Conservation (phyloP, 2,888 invertebrate species). For the Capitulum mitella region DNA sequence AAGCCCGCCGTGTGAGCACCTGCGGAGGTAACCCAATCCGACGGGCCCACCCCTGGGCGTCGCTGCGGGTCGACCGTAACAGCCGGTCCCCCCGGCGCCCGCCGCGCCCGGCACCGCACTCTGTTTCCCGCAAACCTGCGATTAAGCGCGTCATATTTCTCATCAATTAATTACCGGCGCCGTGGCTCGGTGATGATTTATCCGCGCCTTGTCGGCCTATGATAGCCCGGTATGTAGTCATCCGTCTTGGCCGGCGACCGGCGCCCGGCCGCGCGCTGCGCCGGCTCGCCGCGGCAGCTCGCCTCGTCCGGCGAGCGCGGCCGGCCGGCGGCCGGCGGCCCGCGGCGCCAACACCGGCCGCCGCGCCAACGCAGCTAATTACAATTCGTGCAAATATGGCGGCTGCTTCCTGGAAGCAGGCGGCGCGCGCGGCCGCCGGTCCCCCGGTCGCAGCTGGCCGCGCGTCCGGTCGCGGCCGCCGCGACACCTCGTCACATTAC, state of each 20-base stretch:
- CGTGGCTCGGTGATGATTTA: neutral
- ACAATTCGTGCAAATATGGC: constrained; percentile 3
- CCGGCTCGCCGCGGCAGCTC: no score
- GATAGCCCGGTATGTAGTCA: neutral
- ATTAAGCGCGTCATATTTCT: constrained; percentile 17
- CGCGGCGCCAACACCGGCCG: neutral
- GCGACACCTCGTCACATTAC: neutral
- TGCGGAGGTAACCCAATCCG: no score
- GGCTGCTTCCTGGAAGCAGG: neutral
- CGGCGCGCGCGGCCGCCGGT: neutral
- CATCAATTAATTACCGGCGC: neutral
- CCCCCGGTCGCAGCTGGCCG: neutral
- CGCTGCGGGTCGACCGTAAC: no score
- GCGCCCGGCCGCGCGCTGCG: no score
- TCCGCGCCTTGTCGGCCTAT: neutral
- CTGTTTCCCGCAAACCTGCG: constrained; percentile 20
- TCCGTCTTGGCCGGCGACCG: neutral
- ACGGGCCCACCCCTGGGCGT: no score
- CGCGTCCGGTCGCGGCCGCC: neutral
- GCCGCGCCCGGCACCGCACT: neutral
- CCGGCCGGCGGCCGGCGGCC: no score
- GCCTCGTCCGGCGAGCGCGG: neutral
- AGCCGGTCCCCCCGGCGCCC: neutral
- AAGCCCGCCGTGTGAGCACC: no score
- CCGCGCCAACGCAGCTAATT: neutral